Evolutionary conservation across 2,797 vertebrate species (phyloP), one percentile per base, ranked within the genome.

Genomic region (Sebastes taczanowskii): DNA sequence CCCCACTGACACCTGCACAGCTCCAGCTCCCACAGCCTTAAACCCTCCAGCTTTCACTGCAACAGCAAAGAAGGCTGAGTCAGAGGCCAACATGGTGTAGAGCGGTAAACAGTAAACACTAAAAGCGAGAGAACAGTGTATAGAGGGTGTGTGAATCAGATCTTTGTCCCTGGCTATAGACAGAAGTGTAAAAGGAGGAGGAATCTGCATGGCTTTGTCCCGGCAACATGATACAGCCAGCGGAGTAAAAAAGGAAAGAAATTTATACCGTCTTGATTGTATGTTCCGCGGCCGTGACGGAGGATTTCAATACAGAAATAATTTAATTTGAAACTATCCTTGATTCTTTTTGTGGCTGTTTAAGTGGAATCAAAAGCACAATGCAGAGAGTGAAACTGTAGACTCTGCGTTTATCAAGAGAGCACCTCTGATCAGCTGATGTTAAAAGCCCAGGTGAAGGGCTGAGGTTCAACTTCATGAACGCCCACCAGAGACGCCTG

Each of bases 101-200:
- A 85, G 71, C 2, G 9, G 68, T 72, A 79, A 88, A 82, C 84
- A 84, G 69, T 93, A 93, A 95, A 93, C 92, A 86, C 71, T 86
- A 42, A 71, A 78, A 85, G 75, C 61, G 56, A 68, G 84, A 55
- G 8, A 65, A 77, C 46, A 75, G 81, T 65, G 81, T 72, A 65
- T 58, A 49, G 68, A 84, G 77, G 72, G 84, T 86, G 86, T 89
- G 85, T 86, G 78, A 92, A 86, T 87, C 78, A 68, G 84, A 63
- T 84, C 88, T 92, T 91, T 91, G 84, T 90, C 18, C 66, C 56
- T 4, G 59, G 49, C 76, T 65, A 77, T 68, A 82, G 82, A 88
- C 83, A 80, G 81, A 89, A 80, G 82, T 93, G 91, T 89, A 92
- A 93, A 91, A 76, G 77, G 87, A 91, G 87, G 74, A 89, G 90